Evolutionary conservation across 2,113 vertebrate species (phyloP).

Genomic region (Orientallactaga bullata): DNA sequence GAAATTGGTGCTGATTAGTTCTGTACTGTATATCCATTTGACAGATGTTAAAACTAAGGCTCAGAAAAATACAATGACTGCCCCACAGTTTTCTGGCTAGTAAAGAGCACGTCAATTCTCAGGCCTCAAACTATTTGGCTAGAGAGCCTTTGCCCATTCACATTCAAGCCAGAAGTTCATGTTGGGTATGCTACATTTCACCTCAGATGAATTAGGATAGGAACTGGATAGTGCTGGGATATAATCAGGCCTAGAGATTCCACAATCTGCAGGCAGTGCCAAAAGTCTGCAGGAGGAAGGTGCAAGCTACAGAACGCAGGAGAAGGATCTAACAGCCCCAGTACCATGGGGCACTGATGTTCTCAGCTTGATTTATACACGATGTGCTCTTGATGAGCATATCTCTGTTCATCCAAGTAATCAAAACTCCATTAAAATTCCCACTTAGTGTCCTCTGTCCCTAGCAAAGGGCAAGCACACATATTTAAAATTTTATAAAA

Average conservation of each 20-base stretch:
- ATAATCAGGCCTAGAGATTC: neutral
- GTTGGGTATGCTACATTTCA: neutral
- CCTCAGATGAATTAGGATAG: neutral
- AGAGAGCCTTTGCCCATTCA: neutral
- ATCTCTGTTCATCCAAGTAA: neutral
- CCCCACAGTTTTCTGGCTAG: neutral
- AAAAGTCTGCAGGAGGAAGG: neutral
- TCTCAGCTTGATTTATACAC: neutral
- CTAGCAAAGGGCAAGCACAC: neutral
- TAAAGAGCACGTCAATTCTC: neutral
- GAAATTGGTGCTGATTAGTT: neutral
- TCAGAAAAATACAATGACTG: neutral
- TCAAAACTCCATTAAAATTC: conserved; percentile 19
- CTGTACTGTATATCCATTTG: neutral
- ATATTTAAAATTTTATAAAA: neutral
- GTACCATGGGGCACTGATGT: neutral
- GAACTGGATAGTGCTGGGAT: neutral
- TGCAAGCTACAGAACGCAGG: neutral
- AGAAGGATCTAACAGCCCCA: neutral
- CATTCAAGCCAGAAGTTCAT: neutral
- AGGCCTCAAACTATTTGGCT: neutral
- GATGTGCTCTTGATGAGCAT: neutral
- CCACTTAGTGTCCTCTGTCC: neutral
- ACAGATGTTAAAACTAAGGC: neutral
- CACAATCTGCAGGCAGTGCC: neutral